Base-by-base conservation (phyloP, 1,140 invertebrate genomes). In the Drosophila baimaii region DNA sequence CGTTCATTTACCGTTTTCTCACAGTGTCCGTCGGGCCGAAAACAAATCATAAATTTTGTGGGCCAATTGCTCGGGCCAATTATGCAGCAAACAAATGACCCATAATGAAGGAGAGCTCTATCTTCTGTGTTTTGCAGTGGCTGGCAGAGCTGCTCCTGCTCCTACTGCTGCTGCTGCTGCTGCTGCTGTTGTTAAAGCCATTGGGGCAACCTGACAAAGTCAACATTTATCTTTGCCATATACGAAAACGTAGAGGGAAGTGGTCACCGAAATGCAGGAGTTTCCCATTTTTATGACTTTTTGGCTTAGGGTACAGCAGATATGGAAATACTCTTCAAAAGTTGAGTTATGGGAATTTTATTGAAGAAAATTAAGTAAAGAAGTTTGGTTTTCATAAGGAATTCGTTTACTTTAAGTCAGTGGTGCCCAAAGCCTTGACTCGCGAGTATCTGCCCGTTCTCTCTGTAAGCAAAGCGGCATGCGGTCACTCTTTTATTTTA, bases 31-130 rank as follows among this genome's bases (percentile, higher is more conserved):
- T 29, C 47, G 19, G 49, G 29, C 37, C 54, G 31, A 59, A 61
- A 70, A 68, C 59, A 86, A 86, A 86, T 86, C 83, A 86, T 89
- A 86, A 83, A 86, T 86, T 88, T 85, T 86, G 63, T 86, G 70
- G 83, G 70, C 83, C 82, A 85, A 85, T 85, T 88, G 79, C 61
- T 65, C n/a, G 56, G 70, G 82, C 82, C 83, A 86, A 86, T 86
- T 86, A 86, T 86, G 83, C 83, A 88, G 84, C 79, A 88, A 89
- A 86, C 84, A 86, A 86, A 86, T 86, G 84, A 86, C 83, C 83
- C 83, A 88, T 86, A 86, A 86, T 86, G 83, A 86, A 86, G 83
- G 62, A 63, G 47, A 66, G 49, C 68, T 75, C 61, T 58, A 66
- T 52, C 71, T 70, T n/a, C 46, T 66, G 56, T 29, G 47, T 51